Conservation (phyloP, 2,888 invertebrate genomes). For the Microctonus brassicae region DNA sequence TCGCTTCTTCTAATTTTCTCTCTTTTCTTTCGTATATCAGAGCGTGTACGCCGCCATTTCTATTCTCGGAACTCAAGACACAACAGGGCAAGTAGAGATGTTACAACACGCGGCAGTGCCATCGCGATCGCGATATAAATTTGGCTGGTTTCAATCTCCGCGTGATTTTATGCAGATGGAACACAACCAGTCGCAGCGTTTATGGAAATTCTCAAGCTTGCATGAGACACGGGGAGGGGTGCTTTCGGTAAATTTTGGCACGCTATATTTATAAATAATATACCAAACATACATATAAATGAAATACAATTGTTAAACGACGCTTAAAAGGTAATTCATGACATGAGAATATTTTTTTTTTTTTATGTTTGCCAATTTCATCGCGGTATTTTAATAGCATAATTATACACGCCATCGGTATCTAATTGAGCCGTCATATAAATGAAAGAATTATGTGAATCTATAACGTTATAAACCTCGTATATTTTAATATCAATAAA, state of each 20-base stretch:
- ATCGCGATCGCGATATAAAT: conserved; percentile 39
- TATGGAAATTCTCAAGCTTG: conserved; percentile 48
- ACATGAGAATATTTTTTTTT: not conserved
- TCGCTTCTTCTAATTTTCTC: conserved; percentile 11
- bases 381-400: conserved; percentile 12
- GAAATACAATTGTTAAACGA: not conserved
- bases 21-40: conserved; percentile 29
- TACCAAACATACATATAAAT: conserved; percentile 10
- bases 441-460: not conserved
- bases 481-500: not conserved
- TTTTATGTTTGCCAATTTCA: not conserved
- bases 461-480: not conserved
- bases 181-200: conserved; percentile 40
- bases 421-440: not conserved
- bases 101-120: conserved; percentile 38
- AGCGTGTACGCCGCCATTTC: conserved; percentile 37
- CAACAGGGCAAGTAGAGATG: conserved; percentile 36
- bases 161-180: conserved; percentile 48
- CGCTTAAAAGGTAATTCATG: not conserved
- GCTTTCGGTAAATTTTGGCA: conserved; percentile 20
- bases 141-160: conserved; percentile 35
- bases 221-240: conserved; percentile 25
- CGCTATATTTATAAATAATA: conserved; percentile 7
- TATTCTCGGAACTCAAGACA: conserved; percentile 43
- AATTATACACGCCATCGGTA: not conserved